Evolutionary conservation across 2,797 vertebrate species (phyloP).

Genomic region (Chelidonichthys spinosus): DNA sequence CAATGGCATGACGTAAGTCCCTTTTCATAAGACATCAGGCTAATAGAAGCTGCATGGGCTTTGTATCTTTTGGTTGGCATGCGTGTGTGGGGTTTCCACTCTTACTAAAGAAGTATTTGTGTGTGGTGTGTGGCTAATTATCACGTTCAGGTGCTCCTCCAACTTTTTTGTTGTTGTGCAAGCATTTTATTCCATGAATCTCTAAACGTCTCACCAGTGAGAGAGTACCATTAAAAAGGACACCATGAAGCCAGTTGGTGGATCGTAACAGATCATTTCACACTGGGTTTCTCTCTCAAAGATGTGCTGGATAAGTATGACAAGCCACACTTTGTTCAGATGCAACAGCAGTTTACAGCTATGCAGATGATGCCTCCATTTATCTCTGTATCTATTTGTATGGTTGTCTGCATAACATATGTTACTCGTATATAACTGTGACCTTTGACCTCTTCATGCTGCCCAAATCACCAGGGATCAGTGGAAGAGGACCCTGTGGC

Average conservation of each 20-base stretch:
- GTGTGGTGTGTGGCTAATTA: constrained; percentile 7
- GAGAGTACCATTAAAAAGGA: not conserved
- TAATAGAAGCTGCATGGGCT: constrained; percentile 27
- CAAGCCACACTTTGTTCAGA: constrained; percentile 1
- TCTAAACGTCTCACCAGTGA: not conserved
- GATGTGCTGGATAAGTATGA: constrained; percentile 3
- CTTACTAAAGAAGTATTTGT: not conserved
- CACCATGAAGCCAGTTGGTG: not conserved
- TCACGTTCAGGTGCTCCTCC: constrained; percentile 34
- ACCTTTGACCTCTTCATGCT: constrained; percentile 75
- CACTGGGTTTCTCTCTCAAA: constrained; percentile 7
- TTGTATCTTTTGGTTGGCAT: constrained; percentile 5
- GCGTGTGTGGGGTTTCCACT: not conserved
- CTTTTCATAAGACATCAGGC: not conserved
- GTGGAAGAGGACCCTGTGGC: constrained; percentile 85
- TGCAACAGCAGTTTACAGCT: constrained; percentile 1
- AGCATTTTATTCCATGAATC: constrained; percentile 2
- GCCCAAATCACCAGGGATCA: constrained; percentile 82
- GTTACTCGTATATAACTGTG: constrained; percentile 72
- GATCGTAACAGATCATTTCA: not conserved
- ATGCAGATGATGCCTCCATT: constrained; percentile 12
- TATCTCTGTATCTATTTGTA: constrained; percentile 15
- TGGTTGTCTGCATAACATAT: constrained; percentile 19
- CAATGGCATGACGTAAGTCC: not conserved
- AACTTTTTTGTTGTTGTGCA: not conserved